Evolutionary conservation across 2,797 vertebrate genomes (phyloP), one percentile per base, ranked within the genome.

Genomic region (Galagoides demidoff): DNA sequence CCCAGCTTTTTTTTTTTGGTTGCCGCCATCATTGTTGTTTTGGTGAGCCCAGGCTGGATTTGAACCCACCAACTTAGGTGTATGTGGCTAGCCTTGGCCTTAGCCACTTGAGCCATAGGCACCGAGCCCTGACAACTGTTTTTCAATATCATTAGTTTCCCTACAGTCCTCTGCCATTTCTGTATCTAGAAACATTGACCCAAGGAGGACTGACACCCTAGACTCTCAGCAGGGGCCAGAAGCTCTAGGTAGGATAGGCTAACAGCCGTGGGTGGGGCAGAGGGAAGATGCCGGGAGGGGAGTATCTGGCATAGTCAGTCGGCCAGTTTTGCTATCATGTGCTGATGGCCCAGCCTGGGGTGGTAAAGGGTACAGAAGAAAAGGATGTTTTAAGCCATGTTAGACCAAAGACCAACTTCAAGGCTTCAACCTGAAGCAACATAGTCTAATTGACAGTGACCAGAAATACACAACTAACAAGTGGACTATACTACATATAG

Each of bases 261-360:
- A 14, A 3, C 16, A 17, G 39, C 7, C 3, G 3, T 4, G 2
- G 13, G 19, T 0, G 55, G 2, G 2, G 22, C 37, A 43, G 31
- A 64, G 76, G 43, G 66, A 85, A 39, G 84, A 55, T 3, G 1
- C 29, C 3, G 0, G 63, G 12, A 39, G 52, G 43, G 1, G 7
- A 6, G 23, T 6, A 1, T 45, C 45, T 45, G 45, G 45, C 45
- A 45, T 45, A 45, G 45, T 12, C 0, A 45, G 45, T 45, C 45
- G 2, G 45, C 13, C 2, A 1, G 43, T 43, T 52, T 10, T 25
- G 79, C 52, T 37, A 14, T 63, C 29, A 22, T 6, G 27, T 7
- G 55, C 55, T 1, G 25, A 19, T 1, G 57, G 20, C 43, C n/a
- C 13, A 0, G 14, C 3, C 23, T 39, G 45, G 45, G 34, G 3